Conservation (phyloP, 2,888 invertebrate genomes). For the Ophion obscuratus region DNA sequence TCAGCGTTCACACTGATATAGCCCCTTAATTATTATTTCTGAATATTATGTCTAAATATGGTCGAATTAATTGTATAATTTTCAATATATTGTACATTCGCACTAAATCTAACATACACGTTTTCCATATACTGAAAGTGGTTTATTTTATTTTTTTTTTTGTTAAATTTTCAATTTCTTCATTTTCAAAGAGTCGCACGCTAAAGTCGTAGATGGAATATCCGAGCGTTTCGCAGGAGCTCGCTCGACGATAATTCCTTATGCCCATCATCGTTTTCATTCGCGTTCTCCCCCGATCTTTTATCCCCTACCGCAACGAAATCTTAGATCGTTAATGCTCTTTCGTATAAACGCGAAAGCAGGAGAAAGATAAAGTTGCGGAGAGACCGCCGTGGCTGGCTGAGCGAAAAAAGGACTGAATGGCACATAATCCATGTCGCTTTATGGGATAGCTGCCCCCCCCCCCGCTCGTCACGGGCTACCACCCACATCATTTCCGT, state of each 20-base stretch:
- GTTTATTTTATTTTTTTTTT: background rate
- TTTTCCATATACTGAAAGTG: no score
- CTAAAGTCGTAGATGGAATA: background rate
- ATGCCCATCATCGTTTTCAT: conserved; percentile 53
- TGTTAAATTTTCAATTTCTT: background rate
- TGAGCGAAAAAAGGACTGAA: conserved; percentile 42
- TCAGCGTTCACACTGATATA: no score
- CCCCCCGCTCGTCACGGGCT: background rate
- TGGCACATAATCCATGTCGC: conserved; percentile 58
- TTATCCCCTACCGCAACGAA: conserved; percentile 56
- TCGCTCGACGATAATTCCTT: conserved; percentile 46
- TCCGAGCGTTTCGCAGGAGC: background rate
- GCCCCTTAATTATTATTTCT: no score
- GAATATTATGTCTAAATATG: no score
- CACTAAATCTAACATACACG: no score
- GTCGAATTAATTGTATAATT: no score
- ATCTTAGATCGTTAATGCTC: conserved; percentile 66
- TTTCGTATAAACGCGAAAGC: conserved; percentile 31
- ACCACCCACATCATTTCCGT: conserved; percentile 41
- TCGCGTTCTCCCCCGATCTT: conserved; percentile 43
- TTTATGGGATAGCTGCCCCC: conserved; percentile 57
- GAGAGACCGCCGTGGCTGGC: conserved; percentile 40
- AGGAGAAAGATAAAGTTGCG: conserved; percentile 18
- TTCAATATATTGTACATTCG: no score
- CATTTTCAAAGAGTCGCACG: background rate